Evolutionary conservation across 2,113 vertebrate genomes (phyloP).

Genomic region (Albula goreensis): DNA sequence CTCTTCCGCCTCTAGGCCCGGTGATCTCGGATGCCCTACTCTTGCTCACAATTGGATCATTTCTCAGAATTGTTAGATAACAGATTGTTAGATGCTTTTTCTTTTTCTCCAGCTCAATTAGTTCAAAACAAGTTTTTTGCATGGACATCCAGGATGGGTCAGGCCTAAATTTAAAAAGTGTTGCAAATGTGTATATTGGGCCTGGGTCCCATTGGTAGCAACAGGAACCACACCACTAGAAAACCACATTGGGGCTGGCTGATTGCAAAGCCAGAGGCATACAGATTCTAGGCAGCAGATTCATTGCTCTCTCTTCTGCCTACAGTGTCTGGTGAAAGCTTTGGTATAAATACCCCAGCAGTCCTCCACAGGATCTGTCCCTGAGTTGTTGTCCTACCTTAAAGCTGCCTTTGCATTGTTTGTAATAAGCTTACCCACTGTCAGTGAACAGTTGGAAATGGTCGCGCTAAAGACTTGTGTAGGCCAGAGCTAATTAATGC

Average conservation of each 20-base stretch:
- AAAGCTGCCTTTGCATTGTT: background rate
- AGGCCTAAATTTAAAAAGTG: background rate
- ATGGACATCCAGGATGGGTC: background rate
- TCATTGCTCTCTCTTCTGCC: background rate
- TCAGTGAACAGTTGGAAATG: background rate
- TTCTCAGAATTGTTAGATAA: background rate
- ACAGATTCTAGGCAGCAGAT: background rate
- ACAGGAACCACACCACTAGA: background rate
- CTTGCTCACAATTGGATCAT: background rate
- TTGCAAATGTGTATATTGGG: background rate
- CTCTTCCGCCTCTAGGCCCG: background rate
- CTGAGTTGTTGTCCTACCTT: constrained; percentile 3
- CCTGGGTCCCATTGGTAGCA: background rate
- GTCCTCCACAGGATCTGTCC: background rate
- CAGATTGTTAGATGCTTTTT: background rate
- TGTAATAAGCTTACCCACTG: background rate
- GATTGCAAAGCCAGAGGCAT: background rate
- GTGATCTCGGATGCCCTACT: background rate
- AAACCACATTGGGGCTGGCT: background rate
- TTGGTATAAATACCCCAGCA: background rate
- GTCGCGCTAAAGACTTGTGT: background rate
- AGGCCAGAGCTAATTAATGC: background rate
- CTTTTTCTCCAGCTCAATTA: background rate
- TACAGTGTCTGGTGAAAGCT: background rate
- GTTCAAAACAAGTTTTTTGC: background rate